phyloP scores from a whole-genome alignment of 2,113 vertebrate genomes.

The Sarotherodon lohbergeri region DNA sequence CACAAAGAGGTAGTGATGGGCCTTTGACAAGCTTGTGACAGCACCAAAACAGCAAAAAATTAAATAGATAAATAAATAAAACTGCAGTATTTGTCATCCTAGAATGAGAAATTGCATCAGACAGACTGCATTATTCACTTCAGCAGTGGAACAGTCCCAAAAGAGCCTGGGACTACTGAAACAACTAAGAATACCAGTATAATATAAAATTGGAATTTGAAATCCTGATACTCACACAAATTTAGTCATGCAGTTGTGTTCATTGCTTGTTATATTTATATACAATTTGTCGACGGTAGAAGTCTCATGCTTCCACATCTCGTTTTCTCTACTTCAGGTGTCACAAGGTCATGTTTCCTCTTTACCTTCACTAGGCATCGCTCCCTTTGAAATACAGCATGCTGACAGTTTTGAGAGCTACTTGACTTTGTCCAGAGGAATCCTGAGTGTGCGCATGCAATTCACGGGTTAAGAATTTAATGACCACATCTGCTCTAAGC shows the following conservation, averaged over 20 bases:
- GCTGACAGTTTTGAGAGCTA: constrained; percentile 11
- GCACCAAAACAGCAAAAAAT: neutral
- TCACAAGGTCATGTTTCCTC: neutral
- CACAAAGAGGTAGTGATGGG: no score
- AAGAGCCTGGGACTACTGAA: neutral
- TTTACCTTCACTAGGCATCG: neutral
- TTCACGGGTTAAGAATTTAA: constrained; percentile 19
- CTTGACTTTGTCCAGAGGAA: constrained; percentile 16
- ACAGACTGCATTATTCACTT: neutral
- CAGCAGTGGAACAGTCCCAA: neutral
- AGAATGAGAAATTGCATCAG: neutral
- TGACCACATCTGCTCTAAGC: constrained; percentile 26
- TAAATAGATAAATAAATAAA: neutral
- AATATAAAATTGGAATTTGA: neutral
- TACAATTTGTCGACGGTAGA: neutral
- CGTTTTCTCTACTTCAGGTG: neutral
- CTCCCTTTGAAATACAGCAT: neutral
- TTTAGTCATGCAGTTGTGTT: neutral
- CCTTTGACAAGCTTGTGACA: neutral
- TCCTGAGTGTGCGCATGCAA: neutral
- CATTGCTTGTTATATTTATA: neutral
- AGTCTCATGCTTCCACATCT: neutral
- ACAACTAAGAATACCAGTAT: neutral
- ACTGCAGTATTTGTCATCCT: neutral
- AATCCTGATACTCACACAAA: neutral